phyloP scores from a whole-genome alignment of 2,113 vertebrate genomes.

The Mesembrinibis cayennensis region DNA sequence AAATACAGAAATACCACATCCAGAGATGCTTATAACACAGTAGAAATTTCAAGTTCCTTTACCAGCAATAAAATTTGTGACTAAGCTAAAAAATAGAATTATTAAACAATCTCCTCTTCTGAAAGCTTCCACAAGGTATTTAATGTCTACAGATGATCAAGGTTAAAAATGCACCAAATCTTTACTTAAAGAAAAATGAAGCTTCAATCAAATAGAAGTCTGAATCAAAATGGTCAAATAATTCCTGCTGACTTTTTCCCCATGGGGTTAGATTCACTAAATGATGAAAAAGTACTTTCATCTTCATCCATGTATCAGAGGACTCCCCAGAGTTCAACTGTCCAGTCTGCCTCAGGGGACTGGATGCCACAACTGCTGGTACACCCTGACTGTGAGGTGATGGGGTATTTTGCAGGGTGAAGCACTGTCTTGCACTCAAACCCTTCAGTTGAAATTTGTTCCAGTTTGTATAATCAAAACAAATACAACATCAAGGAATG shows the following conservation, averaged over 20 bases:
- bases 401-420: neutral
- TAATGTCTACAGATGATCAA: neutral
- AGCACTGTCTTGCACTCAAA: neutral
- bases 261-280: neutral
- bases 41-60: constrained; percentile 16
- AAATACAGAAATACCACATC: neutral
- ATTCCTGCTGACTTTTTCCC: neutral
- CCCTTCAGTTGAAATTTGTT: neutral
- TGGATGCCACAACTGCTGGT: neutral
- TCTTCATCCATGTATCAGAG: neutral
- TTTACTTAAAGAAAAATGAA: neutral
- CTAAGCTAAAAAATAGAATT: constrained; percentile 21
- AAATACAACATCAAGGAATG: neutral
- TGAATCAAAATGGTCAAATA: neutral
- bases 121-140: constrained; percentile 25
- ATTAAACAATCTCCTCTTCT: constrained; percentile 24
- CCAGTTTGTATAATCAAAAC: neutral
- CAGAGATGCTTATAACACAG: neutral
- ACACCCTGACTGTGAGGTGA: neutral
- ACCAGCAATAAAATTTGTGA: constrained; percentile 24
- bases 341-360: neutral
- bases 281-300: neutral
- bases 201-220: neutral
- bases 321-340: neutral
- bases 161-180: constrained; percentile 1